A percentile compares a stretch with the other conserved stretches of the same genome.
These are phyloP conservation scores for Caenorhabditis sp. DNA, from an alignment of 2,888 invertebrate species.

Conservation along the genomic window DNA sequence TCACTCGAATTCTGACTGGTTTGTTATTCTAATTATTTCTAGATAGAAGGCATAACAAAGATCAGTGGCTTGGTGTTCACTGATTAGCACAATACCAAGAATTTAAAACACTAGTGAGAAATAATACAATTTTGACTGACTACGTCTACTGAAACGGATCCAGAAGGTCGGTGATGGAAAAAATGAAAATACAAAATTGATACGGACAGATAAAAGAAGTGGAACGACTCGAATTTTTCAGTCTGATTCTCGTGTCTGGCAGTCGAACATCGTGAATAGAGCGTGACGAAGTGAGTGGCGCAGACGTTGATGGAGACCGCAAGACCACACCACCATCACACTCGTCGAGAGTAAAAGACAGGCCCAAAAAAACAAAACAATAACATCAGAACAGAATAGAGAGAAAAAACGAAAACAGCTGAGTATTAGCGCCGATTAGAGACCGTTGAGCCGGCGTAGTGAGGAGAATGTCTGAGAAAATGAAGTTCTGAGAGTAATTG, in stretches of 20 bases:
- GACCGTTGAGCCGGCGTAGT: constrained; percentile 10
- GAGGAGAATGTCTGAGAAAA: constrained; percentile 3
- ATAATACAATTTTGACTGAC: too few relatives aligned
- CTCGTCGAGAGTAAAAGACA: constrained; percentile 20
- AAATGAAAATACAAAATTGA: background rate
- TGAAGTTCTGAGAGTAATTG: constrained; percentile 3
- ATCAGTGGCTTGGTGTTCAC: background rate
- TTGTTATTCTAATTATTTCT: background rate
- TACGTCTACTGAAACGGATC: background rate
- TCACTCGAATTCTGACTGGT: constrained; percentile 1
- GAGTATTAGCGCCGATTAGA: constrained; percentile 38
- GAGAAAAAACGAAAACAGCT: constrained; percentile 31
- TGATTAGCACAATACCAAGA: background rate
- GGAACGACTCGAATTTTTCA: constrained; percentile 12
- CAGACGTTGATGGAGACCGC: constrained; percentile 29
- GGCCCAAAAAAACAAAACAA: constrained; percentile 48
- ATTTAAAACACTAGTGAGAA: background rate
- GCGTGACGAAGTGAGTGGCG: constrained; percentile 16
- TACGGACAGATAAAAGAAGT: background rate
- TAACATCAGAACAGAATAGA: constrained; percentile 39
- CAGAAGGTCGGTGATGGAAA: background rate
- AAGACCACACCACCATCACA: constrained; percentile 13
- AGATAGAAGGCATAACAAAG: background rate
- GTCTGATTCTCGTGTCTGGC: constrained; percentile 17
- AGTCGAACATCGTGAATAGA: background rate